Conservation (phyloP, 2,113 vertebrate species). For the Rostratula benghalensis region DNA sequence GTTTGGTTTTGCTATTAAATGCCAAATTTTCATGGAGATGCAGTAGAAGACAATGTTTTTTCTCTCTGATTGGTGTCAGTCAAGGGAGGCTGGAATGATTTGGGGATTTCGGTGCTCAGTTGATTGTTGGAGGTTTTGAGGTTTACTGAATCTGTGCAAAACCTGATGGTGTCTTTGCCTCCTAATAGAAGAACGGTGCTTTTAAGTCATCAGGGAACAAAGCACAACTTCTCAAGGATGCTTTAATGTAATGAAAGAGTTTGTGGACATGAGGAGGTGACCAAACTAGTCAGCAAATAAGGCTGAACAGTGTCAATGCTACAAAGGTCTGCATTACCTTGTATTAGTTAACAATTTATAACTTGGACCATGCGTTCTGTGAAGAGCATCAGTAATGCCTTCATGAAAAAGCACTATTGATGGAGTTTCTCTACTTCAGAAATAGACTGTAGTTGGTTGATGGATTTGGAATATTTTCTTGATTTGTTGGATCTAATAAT, state of each 20-base stretch:
- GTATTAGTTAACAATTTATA: not conserved
- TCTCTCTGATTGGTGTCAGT: not conserved
- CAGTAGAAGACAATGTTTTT: not conserved
- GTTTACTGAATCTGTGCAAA: not conserved
- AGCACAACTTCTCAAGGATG: not conserved
- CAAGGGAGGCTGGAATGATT: not conserved
- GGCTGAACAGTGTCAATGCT: not conserved
- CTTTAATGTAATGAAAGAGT: not conserved
- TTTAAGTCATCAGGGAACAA: not conserved
- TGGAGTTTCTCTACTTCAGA: not conserved
- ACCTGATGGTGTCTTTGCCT: not conserved
- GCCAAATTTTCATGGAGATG: not conserved
- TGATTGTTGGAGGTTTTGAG: not conserved
- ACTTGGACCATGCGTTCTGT: accelerated
- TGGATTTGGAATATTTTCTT: not conserved
- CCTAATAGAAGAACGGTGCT: not conserved
- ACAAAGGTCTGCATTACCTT: not conserved
- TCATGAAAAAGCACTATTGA: not conserved
- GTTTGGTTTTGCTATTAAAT: not conserved
- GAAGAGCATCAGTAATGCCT: not conserved
- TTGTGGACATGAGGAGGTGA: not conserved
- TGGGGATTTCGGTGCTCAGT: not conserved
- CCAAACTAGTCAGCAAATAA: not conserved
- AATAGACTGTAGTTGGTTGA: not conserved
- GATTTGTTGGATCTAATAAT: not conserved